Base-by-base conservation (phyloP, 2,888 invertebrate species). In the Torymus aiolomorphi region DNA sequence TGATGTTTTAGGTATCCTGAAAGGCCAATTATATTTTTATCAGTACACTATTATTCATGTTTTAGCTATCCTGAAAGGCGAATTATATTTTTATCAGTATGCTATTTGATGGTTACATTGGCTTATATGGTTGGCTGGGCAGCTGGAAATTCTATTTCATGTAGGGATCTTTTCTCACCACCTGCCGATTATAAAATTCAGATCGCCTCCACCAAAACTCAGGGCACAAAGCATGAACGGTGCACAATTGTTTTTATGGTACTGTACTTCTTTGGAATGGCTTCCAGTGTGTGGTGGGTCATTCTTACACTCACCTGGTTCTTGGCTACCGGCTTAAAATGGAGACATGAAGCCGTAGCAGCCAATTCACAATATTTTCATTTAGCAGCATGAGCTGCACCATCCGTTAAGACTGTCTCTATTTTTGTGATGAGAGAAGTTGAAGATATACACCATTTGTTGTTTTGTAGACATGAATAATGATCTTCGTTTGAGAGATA, bases 291-390 rank as follows among this genome's bases (percentile, higher is more conserved):
- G 87, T 98, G 98, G 98, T 98, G 98, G 98, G 97, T 98, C 73
- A 95, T 98, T 85, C 92, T 98, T 87, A 97, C 98, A 18, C 93
- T 98, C 82, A 98, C 98, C 76, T 98, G 98, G 98, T 98, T 98
- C 91, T 92, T 98, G 87, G 97, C 98, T 61, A 98, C 98, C 81
- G 98, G 98, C 51, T 93, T 98, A 79, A 98, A 98, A 91, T 98
- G 98, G 98, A 98, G 98, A 63, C 97, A 98, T 91, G 98, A 98
- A 92, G 98, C 98, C 56, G 98, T 98, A 88, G 98, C 98, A 92
- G 97, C 97, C 74, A 97, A 98, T 91, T 97, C 98, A 13, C 97
- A 98, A 91, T 97, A 98, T 91, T 98, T 98, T 91, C 98, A 98
- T 93, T 93, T 98, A 86, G 96, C 96, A 77, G 98, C 98, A n/a